Base-by-base conservation (phyloP, 1,140 invertebrate species). In the Trachelipus rathkii region DNA sequence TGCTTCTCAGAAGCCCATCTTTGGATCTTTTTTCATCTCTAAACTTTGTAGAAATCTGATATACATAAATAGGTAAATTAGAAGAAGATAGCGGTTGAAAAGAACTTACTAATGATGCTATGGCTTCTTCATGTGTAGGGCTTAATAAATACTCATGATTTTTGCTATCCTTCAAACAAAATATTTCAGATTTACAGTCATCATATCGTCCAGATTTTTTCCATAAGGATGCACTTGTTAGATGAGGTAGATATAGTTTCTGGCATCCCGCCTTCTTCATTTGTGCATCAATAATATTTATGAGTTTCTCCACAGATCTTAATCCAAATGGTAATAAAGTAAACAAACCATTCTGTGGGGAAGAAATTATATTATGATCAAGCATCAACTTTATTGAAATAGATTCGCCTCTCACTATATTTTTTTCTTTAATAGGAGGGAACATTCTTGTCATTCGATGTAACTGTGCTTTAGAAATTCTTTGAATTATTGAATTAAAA, bases 1-100 rank as follows among this genome's bases (percentile, higher is more conserved):
- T 33, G 4, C 60, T 24, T 75, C 73, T 75, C 60, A 11, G 67
- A 67, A 60, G 19, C 8, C 50, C 50, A 60, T 60, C 2, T 60
- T 60, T 60, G 4, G 19, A 60, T 8, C 50, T 60, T 19, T 13
- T 19, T 60, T 60, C 50, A 60, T 60, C 50, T 60, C 50, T 60
- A 60, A 60, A 60, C 50, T 60, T 60, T 13, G 50, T 60, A 4
- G 50, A 60, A 15, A 60, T 60, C 50, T 60, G 50, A 60, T 60
- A 60, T 19, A 60, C 11, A 15, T 19, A 15, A 3, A 60, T 13
- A 3, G 50, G 50, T 8, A 60, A 19, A 60, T 60, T 13, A 19
- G 50, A 60, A 60, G 2, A 8, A 4, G 50, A 60, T 2, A 60
- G 19, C 6, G 33, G 33, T 60, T 60, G 50, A 60, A 19, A 13